Percentiles rank a stretch among this genome's conserved stretches.
phyloP scores from a whole-genome alignment of 2,888 invertebrate genomes.

The Graphium colonna region DNA sequence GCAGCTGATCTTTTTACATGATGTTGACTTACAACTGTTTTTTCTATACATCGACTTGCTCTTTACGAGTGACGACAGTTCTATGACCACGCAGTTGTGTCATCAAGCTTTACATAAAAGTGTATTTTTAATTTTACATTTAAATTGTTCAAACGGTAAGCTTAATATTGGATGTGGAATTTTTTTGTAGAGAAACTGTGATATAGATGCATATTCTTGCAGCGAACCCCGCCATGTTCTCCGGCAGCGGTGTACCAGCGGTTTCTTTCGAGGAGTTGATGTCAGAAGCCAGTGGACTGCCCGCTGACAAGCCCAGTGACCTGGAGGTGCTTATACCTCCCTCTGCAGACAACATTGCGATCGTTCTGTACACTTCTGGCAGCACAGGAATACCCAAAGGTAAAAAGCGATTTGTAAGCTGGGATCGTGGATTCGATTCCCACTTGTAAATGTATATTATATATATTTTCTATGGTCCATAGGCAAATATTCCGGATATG shows the following conservation, averaged over 20 bases:
- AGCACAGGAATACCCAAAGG: constrained; percentile 95
- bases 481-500: neutral
- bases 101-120: no score
- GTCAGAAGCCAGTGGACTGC: constrained; percentile 60
- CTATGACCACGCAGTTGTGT: no score
- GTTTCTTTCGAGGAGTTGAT: constrained; percentile 75
- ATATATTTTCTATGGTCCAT: neutral
- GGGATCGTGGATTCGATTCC: no score
- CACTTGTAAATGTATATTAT: no score
- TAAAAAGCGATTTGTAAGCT: constrained; percentile 1
- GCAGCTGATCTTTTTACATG: no score
- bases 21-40: no score
- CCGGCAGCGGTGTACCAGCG: constrained; percentile 50
- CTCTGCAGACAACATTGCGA: constrained; percentile 78
- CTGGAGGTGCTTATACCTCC: constrained; percentile 59
- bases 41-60: no score
- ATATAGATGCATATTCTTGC: constrained; percentile 33
- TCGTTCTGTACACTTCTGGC: constrained; percentile 92
- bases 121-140: no score
- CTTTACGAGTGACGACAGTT: no score
- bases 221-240: constrained; percentile 66
- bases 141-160: no score
- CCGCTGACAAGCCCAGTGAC: constrained; percentile 55
- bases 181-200: no score
- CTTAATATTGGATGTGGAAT: no score